Base-by-base conservation (phyloP, 2,888 invertebrate species). In the Athripsodes cinereus region DNA sequence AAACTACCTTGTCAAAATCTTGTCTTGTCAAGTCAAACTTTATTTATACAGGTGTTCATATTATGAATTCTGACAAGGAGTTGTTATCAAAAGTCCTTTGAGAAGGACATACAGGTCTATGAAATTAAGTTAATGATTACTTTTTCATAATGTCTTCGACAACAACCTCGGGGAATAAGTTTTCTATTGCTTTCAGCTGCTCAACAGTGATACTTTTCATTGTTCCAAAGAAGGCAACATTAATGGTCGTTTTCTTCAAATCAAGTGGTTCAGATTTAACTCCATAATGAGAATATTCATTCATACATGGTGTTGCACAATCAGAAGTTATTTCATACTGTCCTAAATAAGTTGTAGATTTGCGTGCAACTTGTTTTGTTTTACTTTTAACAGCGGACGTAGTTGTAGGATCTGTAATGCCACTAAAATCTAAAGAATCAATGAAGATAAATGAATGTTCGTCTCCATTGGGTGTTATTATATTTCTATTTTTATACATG, bases 301-400 rank as follows among this genome's bases (percentile, higher is more conserved):
- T n/a, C 2, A 34, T 8, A 13, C 13, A 3, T 40, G 13, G 40
- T 16, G n/a, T n/a, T n/a, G n/a, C n/a, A n/a, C 40, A 3, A 40
- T 16, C 16, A 5, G 13, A 3, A 40, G 40, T 8, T n/a, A 3
- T 8, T 3, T 40, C 40, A 13, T n/a, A 40, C 13, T 40, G 40
- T 13, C 54, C 54, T 16, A 54, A 18, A 13, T 54, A 31, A 13
- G 80, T 77, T 0, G 82, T 82, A 0, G 82, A 82, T 65, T 83
- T 83, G 44, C 66, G 73, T 1, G 77, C 76, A 1, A 74, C 67
- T 53, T 56, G 59, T n/a, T 22, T 47, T 8, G 22, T n/a, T 2
- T 6, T 21, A n/a, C n/a, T n/a, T n/a, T n/a, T n/a, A n/a, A n/a
- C n/a, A n/a, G n/a, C n/a, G n/a, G n/a, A n/a, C n/a, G 6, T 21